Percentiles rank a stretch among this genome's conserved stretches.
These are phyloP conservation scores for Myotis davidii DNA, from an alignment of 2,113 vertebrate genomes.

Conservation along the genomic window DNA sequence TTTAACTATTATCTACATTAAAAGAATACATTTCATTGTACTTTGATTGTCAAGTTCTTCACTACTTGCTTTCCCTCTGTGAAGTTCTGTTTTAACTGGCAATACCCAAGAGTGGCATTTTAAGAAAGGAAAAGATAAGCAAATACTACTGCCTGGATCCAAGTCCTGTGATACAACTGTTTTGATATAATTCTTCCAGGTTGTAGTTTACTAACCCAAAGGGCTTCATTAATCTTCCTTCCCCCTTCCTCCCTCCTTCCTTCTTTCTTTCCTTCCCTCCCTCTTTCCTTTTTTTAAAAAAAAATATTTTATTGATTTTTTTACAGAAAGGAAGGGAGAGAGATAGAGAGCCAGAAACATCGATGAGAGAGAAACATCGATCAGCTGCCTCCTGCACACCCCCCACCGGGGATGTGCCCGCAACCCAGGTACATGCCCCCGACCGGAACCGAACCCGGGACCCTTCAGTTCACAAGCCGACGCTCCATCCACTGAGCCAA, in stretches of 20 bases:
- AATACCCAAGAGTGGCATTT: constrained; percentile 66
- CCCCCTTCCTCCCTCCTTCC: background rate
- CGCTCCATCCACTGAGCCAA: too few species aligned
- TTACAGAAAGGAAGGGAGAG: too few species aligned
- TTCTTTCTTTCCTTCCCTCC: too few species aligned
- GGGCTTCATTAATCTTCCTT: background rate
- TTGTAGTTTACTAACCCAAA: background rate
- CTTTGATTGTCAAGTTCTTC: constrained; percentile 66
- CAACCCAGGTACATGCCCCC: too few species aligned
- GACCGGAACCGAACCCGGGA: too few species aligned
- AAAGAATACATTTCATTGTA: constrained; percentile 63
- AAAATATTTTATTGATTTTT: too few species aligned
- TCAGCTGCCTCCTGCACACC: too few species aligned
- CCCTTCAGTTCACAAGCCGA: too few species aligned
- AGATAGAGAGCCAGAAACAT: too few species aligned
- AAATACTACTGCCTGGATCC: constrained; percentile 29
- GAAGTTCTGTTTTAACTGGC: constrained; percentile 50
- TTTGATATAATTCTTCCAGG: constrained; percentile 45
- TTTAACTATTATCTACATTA: constrained; percentile 47
- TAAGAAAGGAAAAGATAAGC: constrained; percentile 61
- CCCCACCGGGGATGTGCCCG: too few species aligned
- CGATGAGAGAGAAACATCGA: too few species aligned
- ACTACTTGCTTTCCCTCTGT: constrained; percentile 60
- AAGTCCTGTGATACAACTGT: constrained; percentile 12
- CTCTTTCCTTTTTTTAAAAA: too few species aligned